A percentile compares a stretch with the other conserved stretches of the same genome.
phyloP scores from a whole-genome alignment of 2,888 invertebrate genomes.

The Hypomecis atomaria region DNA sequence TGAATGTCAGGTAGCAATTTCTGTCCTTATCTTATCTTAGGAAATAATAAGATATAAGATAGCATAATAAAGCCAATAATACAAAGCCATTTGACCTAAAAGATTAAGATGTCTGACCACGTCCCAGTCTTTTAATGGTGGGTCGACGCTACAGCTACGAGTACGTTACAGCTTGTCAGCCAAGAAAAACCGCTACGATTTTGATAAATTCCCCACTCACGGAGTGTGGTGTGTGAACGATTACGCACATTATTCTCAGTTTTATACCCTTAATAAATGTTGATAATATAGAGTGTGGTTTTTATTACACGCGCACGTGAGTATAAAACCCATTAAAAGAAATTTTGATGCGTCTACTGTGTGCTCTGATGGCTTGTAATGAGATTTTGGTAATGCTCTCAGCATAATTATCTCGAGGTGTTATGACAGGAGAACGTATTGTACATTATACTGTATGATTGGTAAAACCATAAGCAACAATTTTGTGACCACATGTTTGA shows the following conservation, averaged over 20 bases:
- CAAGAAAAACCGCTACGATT: constrained; percentile 49
- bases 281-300: constrained; percentile 31
- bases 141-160: constrained; percentile 30
- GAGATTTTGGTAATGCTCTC: constrained; percentile 19
- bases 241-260: constrained; percentile 45
- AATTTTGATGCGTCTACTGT: constrained; percentile 27
- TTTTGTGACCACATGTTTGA: too few species aligned
- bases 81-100: constrained; percentile 1
- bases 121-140: constrained; percentile 27
- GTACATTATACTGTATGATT: too few species aligned
- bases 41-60: background rate
- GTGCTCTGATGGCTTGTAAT: constrained; percentile 26
- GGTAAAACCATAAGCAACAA: too few species aligned
- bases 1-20: too few species aligned
- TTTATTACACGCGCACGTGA: constrained; percentile 30
- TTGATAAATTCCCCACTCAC: constrained; percentile 51
- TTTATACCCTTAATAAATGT: constrained; percentile 40
- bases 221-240: constrained; percentile 38
- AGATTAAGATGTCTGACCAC: constrained; percentile 29
- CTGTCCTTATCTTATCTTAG: too few species aligned
- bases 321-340: constrained; percentile 31
- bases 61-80: background rate
- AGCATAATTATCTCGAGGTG: too few species aligned
- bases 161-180: constrained; percentile 41
- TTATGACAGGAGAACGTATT: too few species aligned